Conservation (phyloP, 1,140 invertebrate species). For the Yoshiicerus persimilis region DNA sequence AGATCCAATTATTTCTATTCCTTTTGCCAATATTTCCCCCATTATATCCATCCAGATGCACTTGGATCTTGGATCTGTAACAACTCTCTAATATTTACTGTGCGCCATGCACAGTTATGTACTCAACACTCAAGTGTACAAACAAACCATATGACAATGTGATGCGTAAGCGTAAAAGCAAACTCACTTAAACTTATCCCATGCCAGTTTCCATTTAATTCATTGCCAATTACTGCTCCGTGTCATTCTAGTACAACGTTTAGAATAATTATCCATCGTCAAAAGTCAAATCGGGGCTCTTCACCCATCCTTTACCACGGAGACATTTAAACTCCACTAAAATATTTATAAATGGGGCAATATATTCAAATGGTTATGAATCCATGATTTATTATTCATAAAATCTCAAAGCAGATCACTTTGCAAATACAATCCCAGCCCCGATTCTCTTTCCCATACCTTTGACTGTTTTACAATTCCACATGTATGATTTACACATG, state of each 20-base stretch:
- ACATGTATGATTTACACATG: background rate
- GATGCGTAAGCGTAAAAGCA: background rate
- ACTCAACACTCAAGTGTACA: background rate
- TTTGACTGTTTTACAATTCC: background rate
- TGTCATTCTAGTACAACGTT: background rate
- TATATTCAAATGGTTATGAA: background rate
- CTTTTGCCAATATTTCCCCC: conserved; percentile 37
- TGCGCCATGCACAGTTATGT: background rate
- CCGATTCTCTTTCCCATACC: background rate
- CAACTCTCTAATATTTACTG: background rate
- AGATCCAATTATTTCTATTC: conserved; percentile 31
- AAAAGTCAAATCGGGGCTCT: background rate
- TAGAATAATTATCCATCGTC: background rate
- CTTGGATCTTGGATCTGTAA: background rate
- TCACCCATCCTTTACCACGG: background rate
- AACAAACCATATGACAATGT: background rate
- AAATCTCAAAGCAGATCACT: background rate
- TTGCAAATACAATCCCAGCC: background rate
- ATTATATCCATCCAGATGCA: background rate
- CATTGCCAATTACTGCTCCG: background rate
- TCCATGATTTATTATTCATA: background rate
- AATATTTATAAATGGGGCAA: background rate
- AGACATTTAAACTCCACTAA: background rate
- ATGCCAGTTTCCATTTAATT: background rate
- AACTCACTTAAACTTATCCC: background rate